A percentile compares a stretch with the other conserved stretches of the same genome.
These are phyloP conservation scores for Nymphicus hollandicus DNA, from an alignment of 2,113 vertebrate species.

Conservation along the genomic window DNA sequence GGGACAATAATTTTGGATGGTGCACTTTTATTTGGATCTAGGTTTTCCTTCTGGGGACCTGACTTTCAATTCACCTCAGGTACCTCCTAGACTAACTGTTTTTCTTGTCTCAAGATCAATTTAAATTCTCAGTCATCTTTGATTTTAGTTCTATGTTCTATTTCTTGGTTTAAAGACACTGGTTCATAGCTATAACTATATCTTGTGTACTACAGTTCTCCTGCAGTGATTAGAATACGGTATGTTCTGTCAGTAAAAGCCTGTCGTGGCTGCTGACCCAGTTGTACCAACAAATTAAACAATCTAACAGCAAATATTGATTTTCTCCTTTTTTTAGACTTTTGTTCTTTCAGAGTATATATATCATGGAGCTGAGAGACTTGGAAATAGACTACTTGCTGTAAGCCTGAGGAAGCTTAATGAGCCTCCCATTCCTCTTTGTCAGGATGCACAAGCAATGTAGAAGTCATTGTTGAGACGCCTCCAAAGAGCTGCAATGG, in stretches of 20 bases:
- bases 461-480: neutral
- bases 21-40: neutral
- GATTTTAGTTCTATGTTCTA: neutral
- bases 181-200: neutral
- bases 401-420: neutral
- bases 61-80: neutral
- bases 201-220: neutral
- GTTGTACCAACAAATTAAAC: neutral
- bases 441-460: neutral
- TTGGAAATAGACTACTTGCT: neutral
- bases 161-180: neutral
- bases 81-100: neutral
- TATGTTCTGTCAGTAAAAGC: neutral
- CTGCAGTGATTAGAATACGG: neutral
- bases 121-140: neutral
- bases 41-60: neutral
- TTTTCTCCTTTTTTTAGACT: neutral
- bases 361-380: neutral
- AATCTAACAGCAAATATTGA: neutral
- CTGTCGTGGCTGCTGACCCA: neutral
- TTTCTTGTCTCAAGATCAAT: neutral
- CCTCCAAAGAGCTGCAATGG: neutral
- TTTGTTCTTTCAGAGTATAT: neutral
- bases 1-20: neutral
- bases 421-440: neutral